Evolutionary conservation across 2,888 invertebrate species (phyloP), one percentile per base, ranked within the genome.

Genomic region (Andrena camellia): DNA sequence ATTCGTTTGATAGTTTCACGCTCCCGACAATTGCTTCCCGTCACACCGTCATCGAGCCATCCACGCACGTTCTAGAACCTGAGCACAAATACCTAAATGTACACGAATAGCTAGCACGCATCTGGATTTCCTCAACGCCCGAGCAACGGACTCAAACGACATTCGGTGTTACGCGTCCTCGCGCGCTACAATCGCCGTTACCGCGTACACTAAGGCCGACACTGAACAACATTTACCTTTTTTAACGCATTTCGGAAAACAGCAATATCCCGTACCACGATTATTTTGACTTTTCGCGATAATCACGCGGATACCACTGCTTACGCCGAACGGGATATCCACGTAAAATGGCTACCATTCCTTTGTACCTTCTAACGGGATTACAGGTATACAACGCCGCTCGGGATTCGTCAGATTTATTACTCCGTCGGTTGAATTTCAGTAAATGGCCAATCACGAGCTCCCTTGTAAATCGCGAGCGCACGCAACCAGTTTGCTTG

Each of bases 301-400:
- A 87, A 86, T 90, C 85, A 89, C 86, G 87, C 90, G 84, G 89
- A 86, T 85, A 86, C 83, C 77, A 89, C 88, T 87, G 88, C 85
- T 84, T 88, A 86, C 88, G 80, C 89, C 81, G 83, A 89, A 91
- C 86, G 84, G 81, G 78, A 87, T 82, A 85, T 87, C 83, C 84
- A 89, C 90, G 83, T 87, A 92, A 91, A 92, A 92, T 92, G 91
- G 92, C 91, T 80, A 73, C 81, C 89, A 77, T 82, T 82, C 83
- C 88, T 85, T 87, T 86, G 80, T 83, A 86, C 76, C 85, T 81
- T 78, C 72, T 85, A 85, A 89, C 87, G 87, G 86, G 84, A 88
- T 73, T 83, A 69, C 66, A 31, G 20, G 10, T 50, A 60, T 78
- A 57, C 74, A 83, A 91, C 69, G 66, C 8, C 8, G 4, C 7